Percentiles rank a stretch among this genome's conserved stretches.
phyloP scores from a whole-genome alignment of 2,797 vertebrate genomes.

The Masticophis lateralis region DNA sequence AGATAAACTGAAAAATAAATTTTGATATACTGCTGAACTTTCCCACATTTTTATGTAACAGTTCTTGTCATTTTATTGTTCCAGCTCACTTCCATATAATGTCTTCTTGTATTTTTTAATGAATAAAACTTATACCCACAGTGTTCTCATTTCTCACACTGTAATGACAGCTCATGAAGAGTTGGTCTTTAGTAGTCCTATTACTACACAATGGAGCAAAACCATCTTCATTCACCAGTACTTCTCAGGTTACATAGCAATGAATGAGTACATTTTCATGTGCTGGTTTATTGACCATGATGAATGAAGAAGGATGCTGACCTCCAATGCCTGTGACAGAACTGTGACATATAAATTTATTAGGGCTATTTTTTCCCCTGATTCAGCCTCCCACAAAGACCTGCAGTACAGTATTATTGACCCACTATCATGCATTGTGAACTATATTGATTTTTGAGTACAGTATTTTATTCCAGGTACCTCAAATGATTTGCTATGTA shows the following conservation, averaged over 20 bases:
- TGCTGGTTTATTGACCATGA: background rate
- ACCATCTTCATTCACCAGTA: background rate
- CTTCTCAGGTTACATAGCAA: background rate
- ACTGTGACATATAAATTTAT: background rate
- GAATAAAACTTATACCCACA: background rate
- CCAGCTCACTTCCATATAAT: slow-evolving; percentile 16
- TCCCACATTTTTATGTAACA: background rate
- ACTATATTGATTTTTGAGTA: background rate
- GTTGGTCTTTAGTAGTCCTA: background rate
- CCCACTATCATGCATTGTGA: background rate
- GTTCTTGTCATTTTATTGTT: background rate
- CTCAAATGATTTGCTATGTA: background rate
- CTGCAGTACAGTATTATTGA: slow-evolving; percentile 1
- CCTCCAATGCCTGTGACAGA: background rate
- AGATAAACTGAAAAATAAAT: background rate
- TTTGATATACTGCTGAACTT: background rate
- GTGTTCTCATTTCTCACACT: background rate
- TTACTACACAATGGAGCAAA: slow-evolving; percentile 6
- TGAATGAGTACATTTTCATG: background rate
- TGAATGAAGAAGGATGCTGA: background rate
- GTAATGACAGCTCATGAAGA: slow-evolving; percentile 14
- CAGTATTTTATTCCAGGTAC: background rate
- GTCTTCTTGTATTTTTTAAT: slow-evolving; percentile 18
- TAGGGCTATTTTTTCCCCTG: background rate
- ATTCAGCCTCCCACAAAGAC: background rate